Percentiles rank a stretch among this genome's conserved stretches.
Conservation (phyloP, 2,113 vertebrate species). For the Riparia riparia region DNA sequence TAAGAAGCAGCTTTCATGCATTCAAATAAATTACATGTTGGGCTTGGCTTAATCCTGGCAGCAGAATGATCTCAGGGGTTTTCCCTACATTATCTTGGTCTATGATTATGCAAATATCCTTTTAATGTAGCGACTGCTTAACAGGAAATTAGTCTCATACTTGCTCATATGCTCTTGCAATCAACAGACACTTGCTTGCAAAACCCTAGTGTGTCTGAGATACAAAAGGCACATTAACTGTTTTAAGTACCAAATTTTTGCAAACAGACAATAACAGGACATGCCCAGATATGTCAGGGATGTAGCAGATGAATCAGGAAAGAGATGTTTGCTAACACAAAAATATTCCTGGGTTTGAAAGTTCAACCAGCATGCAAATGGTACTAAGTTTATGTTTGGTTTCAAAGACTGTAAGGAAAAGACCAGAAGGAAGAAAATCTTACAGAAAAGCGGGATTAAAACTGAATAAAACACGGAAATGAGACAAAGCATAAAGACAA, state of each 20-base stretch:
- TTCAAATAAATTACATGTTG: constrained; percentile 63
- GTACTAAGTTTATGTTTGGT: not conserved
- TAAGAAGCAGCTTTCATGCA: constrained; percentile 57
- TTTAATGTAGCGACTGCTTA: constrained; percentile 66
- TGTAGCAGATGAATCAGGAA: constrained; percentile 11
- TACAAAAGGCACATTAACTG: constrained; percentile 27
- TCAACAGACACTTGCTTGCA: constrained; percentile 49
- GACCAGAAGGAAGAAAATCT: not conserved
- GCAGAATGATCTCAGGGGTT: constrained; percentile 55
- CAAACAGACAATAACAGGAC: constrained; percentile 19
- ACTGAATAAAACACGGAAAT: not conserved
- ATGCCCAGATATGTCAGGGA: not conserved
- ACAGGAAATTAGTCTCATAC: constrained; percentile 66
- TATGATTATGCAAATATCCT: constrained; percentile 72
- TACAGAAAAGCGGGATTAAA: not conserved
- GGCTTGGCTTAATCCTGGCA: constrained; percentile 65
- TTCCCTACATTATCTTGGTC: constrained; percentile 63
- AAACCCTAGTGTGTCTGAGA: constrained; percentile 45
- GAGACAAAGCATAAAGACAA: not conserved
- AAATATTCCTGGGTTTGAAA: constrained; percentile 42
- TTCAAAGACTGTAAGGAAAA: not conserved
- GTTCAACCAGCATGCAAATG: constrained; percentile 38
- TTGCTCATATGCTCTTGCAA: constrained; percentile 44
- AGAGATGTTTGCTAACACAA: not conserved
- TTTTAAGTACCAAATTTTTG: not conserved